A percentile compares a stretch with the other conserved stretches of the same genome.
Conservation (phyloP, 2,888 invertebrate genomes). For the Acanthopleura granulata region DNA sequence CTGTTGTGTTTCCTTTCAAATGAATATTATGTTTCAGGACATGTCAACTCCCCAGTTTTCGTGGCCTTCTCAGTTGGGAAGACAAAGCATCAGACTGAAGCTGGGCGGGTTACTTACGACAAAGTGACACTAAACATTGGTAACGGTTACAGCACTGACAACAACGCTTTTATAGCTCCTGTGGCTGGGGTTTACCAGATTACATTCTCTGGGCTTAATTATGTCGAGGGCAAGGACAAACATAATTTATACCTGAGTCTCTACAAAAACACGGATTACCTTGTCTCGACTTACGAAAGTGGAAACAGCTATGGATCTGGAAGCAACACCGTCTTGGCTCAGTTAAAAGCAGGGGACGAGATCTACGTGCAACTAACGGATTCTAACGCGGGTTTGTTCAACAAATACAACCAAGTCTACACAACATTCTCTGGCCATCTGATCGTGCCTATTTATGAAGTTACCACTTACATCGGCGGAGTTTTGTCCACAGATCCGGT, state of each 20-base stretch:
- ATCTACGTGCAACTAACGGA: slow-evolving; percentile 35
- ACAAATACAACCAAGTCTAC: slow-evolving; percentile 37
- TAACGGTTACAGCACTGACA: slow-evolving; percentile 37
- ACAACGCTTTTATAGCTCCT: slow-evolving; percentile 42
- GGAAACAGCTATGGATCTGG: slow-evolving; percentile 26
- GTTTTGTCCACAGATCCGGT: not conserved
- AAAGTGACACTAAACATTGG: slow-evolving; percentile 40
- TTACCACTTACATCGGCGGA: not conserved
- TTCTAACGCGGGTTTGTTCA: slow-evolving; percentile 33
- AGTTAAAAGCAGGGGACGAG: slow-evolving; percentile 30
- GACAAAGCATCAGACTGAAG: slow-evolving; percentile 29
- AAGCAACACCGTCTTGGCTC: not conserved
- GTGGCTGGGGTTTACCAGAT: slow-evolving; percentile 39
- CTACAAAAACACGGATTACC: slow-evolving; percentile 40
- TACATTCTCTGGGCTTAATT: slow-evolving; percentile 36
- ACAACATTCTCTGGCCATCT: slow-evolving; percentile 42
- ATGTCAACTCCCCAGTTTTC: slow-evolving; percentile 24
- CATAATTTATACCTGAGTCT: slow-evolving; percentile 39
- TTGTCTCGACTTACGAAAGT: slow-evolving; percentile 43
- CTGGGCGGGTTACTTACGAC: slow-evolving; percentile 38
- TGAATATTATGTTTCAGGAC: too few relatives aligned
- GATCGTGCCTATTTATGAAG: slow-evolving; percentile 11
- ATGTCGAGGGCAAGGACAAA: slow-evolving; percentile 28
- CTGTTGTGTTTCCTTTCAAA: too few relatives aligned
- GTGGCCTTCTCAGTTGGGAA: slow-evolving; percentile 49